Evolutionary conservation across 2,797 vertebrate genomes (phyloP), one percentile per base, ranked within the genome.

Genomic region (Betta splendens): DNA sequence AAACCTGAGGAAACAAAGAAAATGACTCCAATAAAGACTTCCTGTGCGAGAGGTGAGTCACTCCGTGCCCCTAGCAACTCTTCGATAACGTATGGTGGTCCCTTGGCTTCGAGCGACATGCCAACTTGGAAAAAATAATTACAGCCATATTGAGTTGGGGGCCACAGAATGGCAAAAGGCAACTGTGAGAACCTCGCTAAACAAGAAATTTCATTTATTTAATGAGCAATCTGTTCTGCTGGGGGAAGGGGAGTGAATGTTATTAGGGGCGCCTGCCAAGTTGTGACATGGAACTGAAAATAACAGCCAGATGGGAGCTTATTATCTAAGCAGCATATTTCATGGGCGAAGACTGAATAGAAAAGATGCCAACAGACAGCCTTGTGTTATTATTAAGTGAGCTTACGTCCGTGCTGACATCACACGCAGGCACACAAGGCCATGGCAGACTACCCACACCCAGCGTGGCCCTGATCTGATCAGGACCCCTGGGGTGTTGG

Each of bases 1-100:
- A 89, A 95, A 99, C 98, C 98, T 99, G 86, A 33, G 78, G 5
- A 59, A 15, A 54, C 69, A 7, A 51, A 44, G 42, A 13, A 36
- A 52, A 62, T 4, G 2, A 57, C 17, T 50, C 29, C 40, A 76
- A 75, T 40, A 74, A 70, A 60, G 26, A 44, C 1, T 13, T 29
- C 33, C 13, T 47, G 23, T 9, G 56, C 40, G 63, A 60, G 9
- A 80, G 51, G 64, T 59, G 60, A 29, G 25, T 80, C 65, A 80
- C 18, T 50, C 7, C 28, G 43, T 55, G 46, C 68, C 66, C 63
- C 26, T 21, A 37, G 37, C 25, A 40, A 38, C 63, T 17, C 47
- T 1, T 29, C 39, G 50, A 76, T 45, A 56, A 9, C 49, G 69
- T 72, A 9, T 15, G 3, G 31, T 45, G 36, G 50, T 52, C 63